Percentiles rank a stretch among this genome's conserved stretches.
These are phyloP conservation scores for Heliocidaris erythrogramma DNA, from an alignment of 35 echinoderm and acorn worm genomes.

Conservation along the genomic window DNA sequence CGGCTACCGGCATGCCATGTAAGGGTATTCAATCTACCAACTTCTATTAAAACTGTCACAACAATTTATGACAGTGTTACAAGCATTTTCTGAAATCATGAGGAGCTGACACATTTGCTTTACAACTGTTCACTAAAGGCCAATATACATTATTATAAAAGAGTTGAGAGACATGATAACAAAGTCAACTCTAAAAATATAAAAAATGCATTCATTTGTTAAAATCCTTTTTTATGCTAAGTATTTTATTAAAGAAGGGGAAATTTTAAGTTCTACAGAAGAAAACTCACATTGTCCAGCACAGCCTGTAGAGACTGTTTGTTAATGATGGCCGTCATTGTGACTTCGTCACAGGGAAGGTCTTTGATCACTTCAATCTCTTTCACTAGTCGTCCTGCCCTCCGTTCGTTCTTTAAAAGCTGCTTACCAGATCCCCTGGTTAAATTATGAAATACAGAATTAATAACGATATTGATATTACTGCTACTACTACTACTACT, in stretches of 20 bases:
- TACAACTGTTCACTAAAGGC: too few species aligned
- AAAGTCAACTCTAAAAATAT: neutral
- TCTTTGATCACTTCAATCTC: slow-evolving; percentile 77
- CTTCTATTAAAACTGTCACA: too few species aligned
- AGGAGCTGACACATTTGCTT: too few species aligned
- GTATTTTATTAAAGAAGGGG: neutral
- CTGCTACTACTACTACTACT: neutral
- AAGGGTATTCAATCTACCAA: too few species aligned
- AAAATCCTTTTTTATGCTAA: neutral
- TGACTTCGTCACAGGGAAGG: slow-evolving; percentile 47
- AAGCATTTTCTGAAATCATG: too few species aligned
- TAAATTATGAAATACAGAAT: neutral
- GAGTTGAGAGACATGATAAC: neutral
- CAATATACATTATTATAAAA: too few species aligned
- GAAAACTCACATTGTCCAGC: slow-evolving; percentile 47
- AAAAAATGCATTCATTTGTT: neutral
- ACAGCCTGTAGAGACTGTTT: slow-evolving; percentile 49
- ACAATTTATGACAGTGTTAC: too few species aligned
- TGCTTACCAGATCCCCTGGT: slow-evolving; percentile 63
- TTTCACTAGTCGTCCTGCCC: slow-evolving; percentile 48
- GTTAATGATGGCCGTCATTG: slow-evolving; percentile 41
- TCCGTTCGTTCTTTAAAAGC: slow-evolving; percentile 53
- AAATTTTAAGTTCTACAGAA: too few species aligned
- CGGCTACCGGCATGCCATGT: too few species aligned
- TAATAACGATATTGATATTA: neutral